Base-by-base conservation (phyloP, 2,113 vertebrate species). In the Leucopsar rothschildi region DNA sequence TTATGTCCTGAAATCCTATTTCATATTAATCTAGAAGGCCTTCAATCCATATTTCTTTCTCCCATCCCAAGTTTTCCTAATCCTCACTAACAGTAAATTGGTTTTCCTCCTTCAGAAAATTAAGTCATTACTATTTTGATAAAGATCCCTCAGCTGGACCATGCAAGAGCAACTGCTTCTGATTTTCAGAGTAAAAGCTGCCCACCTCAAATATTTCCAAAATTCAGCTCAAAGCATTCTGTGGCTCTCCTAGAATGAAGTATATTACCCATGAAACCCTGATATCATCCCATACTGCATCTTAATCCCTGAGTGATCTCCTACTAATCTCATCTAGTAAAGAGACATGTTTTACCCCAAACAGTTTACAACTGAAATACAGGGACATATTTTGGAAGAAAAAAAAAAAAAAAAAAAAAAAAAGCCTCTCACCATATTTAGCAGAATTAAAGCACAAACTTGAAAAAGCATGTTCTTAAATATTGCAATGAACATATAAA, bases 121-220 rank as follows among this genome's bases (percentile, higher is more conserved):
- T 6, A 37, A 61, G 2, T 27, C 25, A 52, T 76, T 49, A 68
- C 3, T 64, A 8, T 35, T 84, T 75, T 47, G n/a, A 69, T 35
- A 71, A 79, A 75, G 27, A 8, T 15, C 11, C 28, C 31, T 59
- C 37, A 39, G 18, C 4, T 59, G 35, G 15, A 28, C 25, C 17
- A 66, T 0, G 0, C 11, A 4, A 22, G 6, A 79, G 5, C 13
- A 82, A 77, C 5, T 52, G 49, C 6, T 76, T 65, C n/a, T 29
- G 16, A 60, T 12, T 73, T 77, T 70, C n/a, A 70, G 18, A 59
- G 19, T 35, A 42, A 80, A 83, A 86, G 14, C 17, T 80, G 28
- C 31, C 45, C 59, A 39, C 16, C 10, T n/a, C 28, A 37, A 70
- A 44, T 10, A 56, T 3, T 75, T 40, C 11, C 33, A 89, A 70